Conservation (phyloP, 2,888 invertebrate species). For the Dasypolia templi region DNA sequence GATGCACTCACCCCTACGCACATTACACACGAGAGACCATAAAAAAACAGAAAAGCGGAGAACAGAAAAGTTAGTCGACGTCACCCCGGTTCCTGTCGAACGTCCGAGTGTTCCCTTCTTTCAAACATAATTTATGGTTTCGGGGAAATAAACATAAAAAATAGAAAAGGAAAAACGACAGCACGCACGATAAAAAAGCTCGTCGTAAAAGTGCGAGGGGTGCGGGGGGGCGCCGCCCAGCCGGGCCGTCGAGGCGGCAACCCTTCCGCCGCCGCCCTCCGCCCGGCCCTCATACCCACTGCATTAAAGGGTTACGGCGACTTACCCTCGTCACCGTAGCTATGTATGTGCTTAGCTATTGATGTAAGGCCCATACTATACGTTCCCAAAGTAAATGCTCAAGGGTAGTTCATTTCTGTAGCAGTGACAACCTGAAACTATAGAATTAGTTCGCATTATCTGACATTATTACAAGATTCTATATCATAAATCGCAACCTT, state of each 20-base stretch:
- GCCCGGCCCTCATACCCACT: conserved; percentile 79
- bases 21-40: conserved; percentile 84
- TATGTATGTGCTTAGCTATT: conserved; percentile 67
- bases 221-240: conserved; percentile 79
- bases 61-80: conserved; percentile 86
- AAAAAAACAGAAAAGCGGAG: conserved; percentile 86
- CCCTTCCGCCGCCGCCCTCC: conserved; percentile 87
- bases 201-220: conserved; percentile 88
- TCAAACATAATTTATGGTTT: conserved; percentile 91
- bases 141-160: conserved; percentile 91
- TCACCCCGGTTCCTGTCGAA: conserved; percentile 89
- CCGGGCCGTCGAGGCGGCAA: conserved; percentile 82
- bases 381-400: conserved; percentile 37
- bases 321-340: conserved; percentile 78
- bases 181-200: conserved; percentile 91
- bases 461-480: not conserved
- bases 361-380: conserved; percentile 54
- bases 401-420: conserved; percentile 8
- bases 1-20: conserved; percentile 83
- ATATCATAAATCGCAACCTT: conserved; percentile 18
- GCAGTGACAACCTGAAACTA: conserved; percentile 3
- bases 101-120: conserved; percentile 90
- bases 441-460: conserved; percentile 1
- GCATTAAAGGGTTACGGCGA: conserved; percentile 88
- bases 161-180: conserved; percentile 91